Base-by-base conservation (phyloP, 2,113 vertebrate genomes). In the Hemiscyllium ocellatum region DNA sequence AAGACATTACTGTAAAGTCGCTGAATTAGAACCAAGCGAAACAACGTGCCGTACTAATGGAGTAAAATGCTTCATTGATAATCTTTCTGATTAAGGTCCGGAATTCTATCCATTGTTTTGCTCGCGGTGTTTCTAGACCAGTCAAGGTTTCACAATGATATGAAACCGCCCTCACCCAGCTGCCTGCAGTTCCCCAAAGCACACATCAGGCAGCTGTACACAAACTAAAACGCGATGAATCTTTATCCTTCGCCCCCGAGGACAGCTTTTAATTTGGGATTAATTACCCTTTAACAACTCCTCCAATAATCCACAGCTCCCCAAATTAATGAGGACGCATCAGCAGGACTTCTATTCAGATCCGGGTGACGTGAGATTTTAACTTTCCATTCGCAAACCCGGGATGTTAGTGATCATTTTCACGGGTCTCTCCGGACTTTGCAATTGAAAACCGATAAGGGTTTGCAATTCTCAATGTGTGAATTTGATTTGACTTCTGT, bases 241-340 rank as follows among this genome's bases (percentile, higher is more conserved):
- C 89, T 93, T 93, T 66, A 93, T 93, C 42, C 42, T 47, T 47
- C 42, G 42, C 42, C 42, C 42, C 89, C 20, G 61, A 19, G 6
- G 89, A 65, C 17, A 93, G 89, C 42, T 66, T 93, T 93, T 66
- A 93, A 93, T 93, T 93, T 66, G 89, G 61, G 17, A 66, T 93
- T 68, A 66, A 93, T 93, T 93, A 33, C 89, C 33, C 61, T 93
- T 66, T 66, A 20, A 65, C 61, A 93, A 93, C 61, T 66, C 61
- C 89, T 93, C 65, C 89, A 93, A 66, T 22, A 66, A 93, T 37
- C 89, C 17, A 66, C 89, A 37, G 61, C 17, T n/a, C 61, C 6
- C 37, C 33, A 93, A 68, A 93, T 93, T 37, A 93, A 66, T 66
- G 37, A 61, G 56, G n/a, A 3, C 15, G 56, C 33, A 20, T 66